Percentiles rank a stretch among this genome's conserved stretches.
Conservation (phyloP, 2,113 vertebrate genomes). For the Dendropsophus ebraccatus region DNA sequence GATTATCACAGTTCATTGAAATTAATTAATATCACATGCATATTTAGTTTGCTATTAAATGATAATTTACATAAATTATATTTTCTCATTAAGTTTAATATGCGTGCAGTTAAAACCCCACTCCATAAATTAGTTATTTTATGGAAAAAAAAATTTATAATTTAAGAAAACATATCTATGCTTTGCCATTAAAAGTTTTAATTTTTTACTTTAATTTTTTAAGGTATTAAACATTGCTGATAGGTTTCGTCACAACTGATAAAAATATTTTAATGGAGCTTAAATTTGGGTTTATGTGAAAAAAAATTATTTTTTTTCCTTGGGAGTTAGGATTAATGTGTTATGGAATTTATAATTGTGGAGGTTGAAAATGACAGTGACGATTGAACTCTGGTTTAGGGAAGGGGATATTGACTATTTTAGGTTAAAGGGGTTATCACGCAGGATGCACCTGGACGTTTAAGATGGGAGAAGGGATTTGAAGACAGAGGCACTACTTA, state of each 20-base stretch:
- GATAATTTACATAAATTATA: conserved; percentile 52
- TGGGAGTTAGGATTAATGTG: not conserved
- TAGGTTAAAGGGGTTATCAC: not conserved
- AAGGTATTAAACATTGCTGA: not conserved
- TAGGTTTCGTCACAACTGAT: not conserved
- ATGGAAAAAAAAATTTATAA: conserved; percentile 1
- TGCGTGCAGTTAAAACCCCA: conserved; percentile 24
- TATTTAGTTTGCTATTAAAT: conserved; percentile 51
- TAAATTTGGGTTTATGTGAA: not conserved
- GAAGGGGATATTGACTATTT: not conserved
- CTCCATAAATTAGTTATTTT: conserved; percentile 31
- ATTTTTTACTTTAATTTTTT: not conserved
- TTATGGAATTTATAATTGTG: not conserved
- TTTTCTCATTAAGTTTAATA: conserved; percentile 48
- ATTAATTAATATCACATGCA: conserved; percentile 55
- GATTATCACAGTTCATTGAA: conserved; percentile 53
- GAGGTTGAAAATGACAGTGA: not conserved
- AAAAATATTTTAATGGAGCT: not conserved
- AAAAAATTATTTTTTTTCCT: not conserved
- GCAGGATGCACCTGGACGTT: too few species aligned
- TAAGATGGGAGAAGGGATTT: too few species aligned
- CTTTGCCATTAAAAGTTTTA: not conserved
- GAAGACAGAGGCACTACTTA: too few species aligned
- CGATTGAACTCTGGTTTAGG: not conserved
- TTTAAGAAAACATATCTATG: not conserved